Evolutionary conservation across 2,113 vertebrate species (phyloP), one percentile per base, ranked within the genome.

Genomic region (Hypomesus transpacificus): DNA sequence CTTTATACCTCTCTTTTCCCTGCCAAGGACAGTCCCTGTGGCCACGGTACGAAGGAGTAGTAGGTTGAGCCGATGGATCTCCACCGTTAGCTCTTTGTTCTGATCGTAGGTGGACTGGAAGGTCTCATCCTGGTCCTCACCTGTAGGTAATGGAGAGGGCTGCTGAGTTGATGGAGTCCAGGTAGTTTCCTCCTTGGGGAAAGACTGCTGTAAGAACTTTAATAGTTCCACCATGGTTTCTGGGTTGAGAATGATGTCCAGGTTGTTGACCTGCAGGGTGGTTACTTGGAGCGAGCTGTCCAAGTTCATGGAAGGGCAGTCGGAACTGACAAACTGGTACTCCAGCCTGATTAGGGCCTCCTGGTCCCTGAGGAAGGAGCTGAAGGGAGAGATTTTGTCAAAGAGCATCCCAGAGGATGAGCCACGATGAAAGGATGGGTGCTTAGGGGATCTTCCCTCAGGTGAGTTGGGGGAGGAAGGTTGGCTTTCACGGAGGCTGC

Each of bases 191-290:
- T 96, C 96, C 83, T 96, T 98, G 0, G 97, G 97, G 75, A 99
- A 98, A 34, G 95, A 98, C 65, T 98, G 96, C 60, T 98, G 97
- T 52, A 99, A 94, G 78, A 99, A 99, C 34, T 94, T 94, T 3
- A 99, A 94, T 9, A 99, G 88, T 78, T 97, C 96, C 70, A 98
- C 96, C n/a, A 98, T 96, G 1, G 97, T 99, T 86, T 99, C 96
- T 16, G 97, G 97, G 81, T 98, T 99, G 26, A 99, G 92, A 78
- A 99, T 97, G 57, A 99, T 98, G 86, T 99, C 96, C 83, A 99
- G 58, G 75, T 96, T 99, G 85, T 99, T 98, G 61, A 99, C 95
- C 82, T 98, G 96, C 52, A 98, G 77, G 13, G 91, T 93, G 71
- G 95, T 95, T 67, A 98, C 96, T 82, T 98, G 96, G 22, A 98